Base-by-base conservation (phyloP, 1,140 invertebrate species). In the Contarinia nasturtii region DNA sequence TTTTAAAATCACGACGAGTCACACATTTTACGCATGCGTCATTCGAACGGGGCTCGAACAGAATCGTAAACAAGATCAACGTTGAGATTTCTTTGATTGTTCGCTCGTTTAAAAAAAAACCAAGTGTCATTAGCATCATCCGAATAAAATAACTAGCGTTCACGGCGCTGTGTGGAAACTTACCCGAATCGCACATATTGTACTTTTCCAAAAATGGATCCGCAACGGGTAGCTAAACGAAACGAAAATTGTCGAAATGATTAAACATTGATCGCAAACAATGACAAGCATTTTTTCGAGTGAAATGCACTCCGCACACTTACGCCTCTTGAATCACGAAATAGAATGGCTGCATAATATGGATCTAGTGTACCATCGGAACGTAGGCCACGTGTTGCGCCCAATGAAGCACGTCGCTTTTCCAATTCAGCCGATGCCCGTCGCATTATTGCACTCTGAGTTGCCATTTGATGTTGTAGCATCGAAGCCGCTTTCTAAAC, bases 201-300 rank as follows among this genome's bases (percentile, higher is more conserved):
- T 87, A 79, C 72, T 87, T 87, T 63, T 89, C 85, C 63, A 89
- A 63, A 66, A 90, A 89, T 19, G 86, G 85, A 69, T 89, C 85
- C 17, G 82, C 84, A 8, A 85, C 81, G 38, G 86, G 86, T 57
- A 90, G 70, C 86, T 90, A 85, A 83, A 50, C 54, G 63, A 65
- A 58, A 49, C 33, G 38, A 46, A 51, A 47, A 18, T 2, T 19
- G 18, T 8, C 14, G 44, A 45, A 4, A 18, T 5, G 3, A 12
- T n/a, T 7, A 21, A n/a, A 5, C 43, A 44, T 44, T n/a, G 10
- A 18, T 19, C 18, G 18, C 4, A 44, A 21, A 21, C 14, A 21
- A 19, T 10, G 18, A 15, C 14, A 14, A 21, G 8, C 18, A 18
- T 10, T 12, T n/a, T 10, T 36, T 36, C 19, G 41, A 17, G 41